These are phyloP conservation scores for Brassicogethes aeneus DNA, from an alignment of 2,888 invertebrate genomes.

Conservation along the genomic window DNA sequence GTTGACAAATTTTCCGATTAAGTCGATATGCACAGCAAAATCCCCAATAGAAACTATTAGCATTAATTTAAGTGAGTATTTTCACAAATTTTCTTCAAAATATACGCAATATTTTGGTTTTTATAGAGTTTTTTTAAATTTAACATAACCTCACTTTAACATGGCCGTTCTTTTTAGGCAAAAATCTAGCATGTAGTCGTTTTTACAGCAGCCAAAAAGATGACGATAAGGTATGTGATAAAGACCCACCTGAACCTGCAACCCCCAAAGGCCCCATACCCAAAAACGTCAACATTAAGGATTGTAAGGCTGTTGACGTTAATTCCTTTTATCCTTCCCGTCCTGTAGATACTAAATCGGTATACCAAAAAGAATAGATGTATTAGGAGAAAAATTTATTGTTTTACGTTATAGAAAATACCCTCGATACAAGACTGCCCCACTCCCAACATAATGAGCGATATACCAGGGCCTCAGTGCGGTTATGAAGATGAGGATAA, in stretches of 20 bases:
- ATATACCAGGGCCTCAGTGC: slow-evolving; percentile 19
- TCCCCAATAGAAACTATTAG: no score
- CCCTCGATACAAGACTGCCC: slow-evolving; percentile 21
- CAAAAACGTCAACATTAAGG: slow-evolving; percentile 13
- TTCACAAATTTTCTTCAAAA: slow-evolving; percentile 1
- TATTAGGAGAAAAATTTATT: not conserved
- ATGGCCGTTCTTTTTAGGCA: not conserved
- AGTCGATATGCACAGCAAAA: not conserved
- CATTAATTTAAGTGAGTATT: no score
- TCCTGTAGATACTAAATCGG: not conserved
- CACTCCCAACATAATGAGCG: slow-evolving; percentile 20
- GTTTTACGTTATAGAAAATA: slow-evolving; percentile 20
- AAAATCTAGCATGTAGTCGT: not conserved
- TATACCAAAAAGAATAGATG: no score
- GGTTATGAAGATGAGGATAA: slow-evolving; percentile 19
- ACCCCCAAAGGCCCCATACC: no score
- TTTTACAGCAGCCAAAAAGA: not conserved
- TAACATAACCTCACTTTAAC: slow-evolving; percentile 1
- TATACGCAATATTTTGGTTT: not conserved
- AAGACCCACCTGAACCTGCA: not conserved
- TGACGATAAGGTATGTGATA: not conserved
- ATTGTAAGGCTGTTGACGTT: slow-evolving; percentile 21
- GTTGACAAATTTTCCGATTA: not conserved
- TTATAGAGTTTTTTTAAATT: not conserved
- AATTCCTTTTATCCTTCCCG: slow-evolving; percentile 17